Percentiles rank a stretch among this genome's conserved stretches.
Evolutionary conservation across 2,797 vertebrate species (phyloP).

Genomic region (Coracias cyanogaster): DNA sequence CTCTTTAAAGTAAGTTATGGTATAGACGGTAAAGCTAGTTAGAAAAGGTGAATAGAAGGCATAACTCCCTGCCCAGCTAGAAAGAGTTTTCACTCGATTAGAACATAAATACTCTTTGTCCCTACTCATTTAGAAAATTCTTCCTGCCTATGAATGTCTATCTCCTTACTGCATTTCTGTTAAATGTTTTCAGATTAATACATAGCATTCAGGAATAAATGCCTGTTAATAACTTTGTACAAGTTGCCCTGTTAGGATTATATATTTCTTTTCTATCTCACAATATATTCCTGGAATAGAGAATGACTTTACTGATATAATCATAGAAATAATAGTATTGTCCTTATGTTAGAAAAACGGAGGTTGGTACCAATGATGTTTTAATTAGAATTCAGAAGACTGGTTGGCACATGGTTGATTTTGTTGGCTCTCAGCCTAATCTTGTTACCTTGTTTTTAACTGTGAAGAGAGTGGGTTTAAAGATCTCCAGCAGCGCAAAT

Average conservation of each 20-base stretch:
- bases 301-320: conserved; percentile 39
- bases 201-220: background rate
- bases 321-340: conserved; percentile 44
- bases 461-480: conserved; percentile 66
- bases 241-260: background rate
- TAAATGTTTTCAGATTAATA: background rate
- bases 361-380: conserved; percentile 52
- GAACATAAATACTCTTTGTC: background rate
- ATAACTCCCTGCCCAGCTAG: background rate
- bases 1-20: background rate
- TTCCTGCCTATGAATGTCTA: background rate
- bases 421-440: conserved; percentile 65
- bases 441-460: conserved; percentile 73
- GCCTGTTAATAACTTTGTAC: background rate
- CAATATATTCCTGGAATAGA: conserved; percentile 21
- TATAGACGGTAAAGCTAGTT: background rate
- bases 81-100: background rate
- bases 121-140: background rate
- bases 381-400: conserved; percentile 62
- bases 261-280: conserved; percentile 20
- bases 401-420: conserved; percentile 44
- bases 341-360: conserved; percentile 16
- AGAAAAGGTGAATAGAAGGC: background rate
- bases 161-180: background rate
- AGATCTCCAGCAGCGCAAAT: conserved; percentile 53